phyloP scores from a whole-genome alignment of 2,113 vertebrate species.

The Leucopsar rothschildi region DNA sequence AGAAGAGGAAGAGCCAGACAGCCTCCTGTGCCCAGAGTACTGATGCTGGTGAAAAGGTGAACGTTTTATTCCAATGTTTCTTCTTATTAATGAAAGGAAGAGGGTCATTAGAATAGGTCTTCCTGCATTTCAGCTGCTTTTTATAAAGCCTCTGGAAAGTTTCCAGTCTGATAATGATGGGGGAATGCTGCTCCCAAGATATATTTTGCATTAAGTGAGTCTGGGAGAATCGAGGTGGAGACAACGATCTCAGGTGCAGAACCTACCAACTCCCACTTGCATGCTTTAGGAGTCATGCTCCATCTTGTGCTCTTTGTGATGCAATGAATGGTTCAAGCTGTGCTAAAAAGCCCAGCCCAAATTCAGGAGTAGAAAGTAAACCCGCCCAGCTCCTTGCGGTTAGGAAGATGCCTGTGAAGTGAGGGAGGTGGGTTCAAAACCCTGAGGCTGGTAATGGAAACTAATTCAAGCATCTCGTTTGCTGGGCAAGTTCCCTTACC shows the following conservation, averaged over 20 bases:
- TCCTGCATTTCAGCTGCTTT: not conserved
- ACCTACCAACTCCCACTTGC: not conserved
- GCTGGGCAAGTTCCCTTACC: not conserved
- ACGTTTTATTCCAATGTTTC: fast-evolving
- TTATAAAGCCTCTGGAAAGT: not conserved
- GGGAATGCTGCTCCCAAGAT: not conserved
- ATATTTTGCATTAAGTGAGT: not conserved
- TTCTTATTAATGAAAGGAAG: not conserved
- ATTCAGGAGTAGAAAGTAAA: not conserved
- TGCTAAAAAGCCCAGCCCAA: constrained; percentile 19
- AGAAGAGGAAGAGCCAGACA: not conserved
- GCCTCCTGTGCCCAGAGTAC: not conserved
- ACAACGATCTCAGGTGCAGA: constrained; percentile 1
- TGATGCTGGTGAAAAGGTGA: not conserved
- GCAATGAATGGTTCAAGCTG: not conserved
- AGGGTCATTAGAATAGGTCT: not conserved
- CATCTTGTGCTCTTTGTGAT: constrained; percentile 25
- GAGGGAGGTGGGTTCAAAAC: not conserved
- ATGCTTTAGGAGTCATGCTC: not conserved
- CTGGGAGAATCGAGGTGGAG: constrained; percentile 1
- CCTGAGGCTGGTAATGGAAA: not conserved
- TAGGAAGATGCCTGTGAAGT: not conserved
- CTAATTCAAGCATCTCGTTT: not conserved
- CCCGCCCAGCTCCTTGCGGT: not conserved
- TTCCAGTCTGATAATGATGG: not conserved